Evolutionary conservation across 2,888 invertebrate genomes (phyloP).

Genomic region (Brachypalpus laphriformis): DNA sequence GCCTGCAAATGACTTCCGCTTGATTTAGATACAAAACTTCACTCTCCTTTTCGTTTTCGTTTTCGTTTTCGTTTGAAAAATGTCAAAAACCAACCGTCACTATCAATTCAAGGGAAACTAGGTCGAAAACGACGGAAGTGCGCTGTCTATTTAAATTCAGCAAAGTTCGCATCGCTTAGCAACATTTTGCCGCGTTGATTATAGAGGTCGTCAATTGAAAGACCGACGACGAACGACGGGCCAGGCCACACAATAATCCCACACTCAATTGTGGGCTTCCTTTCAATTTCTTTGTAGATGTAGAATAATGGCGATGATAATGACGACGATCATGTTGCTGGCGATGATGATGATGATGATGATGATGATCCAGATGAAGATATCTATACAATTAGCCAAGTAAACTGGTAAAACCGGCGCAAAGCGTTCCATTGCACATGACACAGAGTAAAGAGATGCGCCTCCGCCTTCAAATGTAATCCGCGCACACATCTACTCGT

Average conservation of each 20-base stretch:
- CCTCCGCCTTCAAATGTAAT: constrained; percentile 63
- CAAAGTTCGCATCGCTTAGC: constrained; percentile 45
- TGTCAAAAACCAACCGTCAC: constrained; percentile 28
- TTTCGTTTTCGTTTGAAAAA: background rate
- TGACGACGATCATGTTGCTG: background rate
- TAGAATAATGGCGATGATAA: constrained; percentile 60
- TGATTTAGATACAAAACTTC: background rate
- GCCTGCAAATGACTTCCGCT: constrained; percentile 41
- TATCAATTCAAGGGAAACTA: constrained; percentile 64
- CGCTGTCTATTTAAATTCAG: constrained; percentile 57
- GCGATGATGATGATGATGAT: constrained; percentile 24
- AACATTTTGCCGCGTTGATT: constrained; percentile 31
- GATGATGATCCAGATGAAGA: constrained; percentile 63
- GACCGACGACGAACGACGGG: constrained; percentile 33
- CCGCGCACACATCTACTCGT: constrained; percentile 14
- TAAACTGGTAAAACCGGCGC: constrained; percentile 67
- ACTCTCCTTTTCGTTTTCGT: constrained; percentile 24
- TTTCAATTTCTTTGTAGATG: constrained; percentile 63
- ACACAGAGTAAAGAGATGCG: constrained; percentile 53
- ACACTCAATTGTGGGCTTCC: constrained; percentile 70
- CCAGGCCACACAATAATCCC: constrained; percentile 57
- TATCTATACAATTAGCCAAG: constrained; percentile 64
- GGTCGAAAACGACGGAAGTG: constrained; percentile 69
- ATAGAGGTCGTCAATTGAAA: constrained; percentile 50
- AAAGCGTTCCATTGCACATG: constrained; percentile 60